Conservation (phyloP, 2,888 invertebrate genomes). For the Artemia sp. region DNA sequence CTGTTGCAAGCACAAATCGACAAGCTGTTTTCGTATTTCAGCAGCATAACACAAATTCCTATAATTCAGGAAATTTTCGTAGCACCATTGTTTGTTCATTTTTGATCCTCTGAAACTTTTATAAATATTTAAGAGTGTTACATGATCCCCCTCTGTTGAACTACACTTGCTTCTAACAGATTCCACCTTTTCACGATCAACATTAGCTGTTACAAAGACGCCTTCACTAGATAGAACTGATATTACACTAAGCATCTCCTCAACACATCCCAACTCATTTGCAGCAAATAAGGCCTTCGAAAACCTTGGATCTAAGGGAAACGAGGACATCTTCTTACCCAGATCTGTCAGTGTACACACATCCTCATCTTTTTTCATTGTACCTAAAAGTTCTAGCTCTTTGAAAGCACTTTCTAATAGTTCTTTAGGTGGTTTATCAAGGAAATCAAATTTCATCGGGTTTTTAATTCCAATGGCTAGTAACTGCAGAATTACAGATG, state of each 20-base stretch:
- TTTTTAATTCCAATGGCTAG: constrained; percentile 64
- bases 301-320: constrained; percentile 79
- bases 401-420: constrained; percentile 32
- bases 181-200: constrained; percentile 56
- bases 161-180: constrained; percentile 56
- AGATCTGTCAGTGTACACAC: constrained; percentile 49
- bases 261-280: constrained; percentile 45
- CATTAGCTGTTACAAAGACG: constrained; percentile 53
- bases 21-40: constrained; percentile 61
- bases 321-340: constrained; percentile 69
- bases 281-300: constrained; percentile 64
- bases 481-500: constrained; percentile 59
- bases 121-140: constrained; percentile 75
- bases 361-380: constrained; percentile 28
- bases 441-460: constrained; percentile 63
- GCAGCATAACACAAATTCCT: constrained; percentile 63
- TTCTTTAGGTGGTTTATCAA: constrained; percentile 67
- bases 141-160: constrained; percentile 74
- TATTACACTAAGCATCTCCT: constrained; percentile 58
- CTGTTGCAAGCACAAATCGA: constrained; percentile 44
- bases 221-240: constrained; percentile 76
- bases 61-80: constrained; percentile 66
- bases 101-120: constrained; percentile 54
- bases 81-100: constrained; percentile 58
- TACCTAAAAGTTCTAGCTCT: constrained; percentile 31